Evolutionary conservation across 2,797 vertebrate genomes (phyloP), one percentile per base, ranked within the genome.

Genomic region (Lophius americanus): DNA sequence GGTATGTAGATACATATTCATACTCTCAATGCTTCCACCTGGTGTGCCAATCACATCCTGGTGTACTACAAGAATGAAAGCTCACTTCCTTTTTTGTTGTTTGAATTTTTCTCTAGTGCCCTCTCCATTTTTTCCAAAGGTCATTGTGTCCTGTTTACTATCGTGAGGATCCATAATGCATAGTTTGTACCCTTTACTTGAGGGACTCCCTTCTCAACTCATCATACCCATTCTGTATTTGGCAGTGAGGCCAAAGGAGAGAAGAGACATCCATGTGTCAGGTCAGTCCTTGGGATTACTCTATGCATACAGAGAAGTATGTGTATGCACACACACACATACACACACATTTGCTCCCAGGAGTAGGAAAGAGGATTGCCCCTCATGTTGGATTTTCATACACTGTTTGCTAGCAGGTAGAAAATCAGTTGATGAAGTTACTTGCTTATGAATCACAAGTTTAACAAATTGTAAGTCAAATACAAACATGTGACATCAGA

Each of bases 101-200:
- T 10, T 3, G 10, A 44, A 44, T 12, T 84, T 79, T 79, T 64
- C 51, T 78, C 68, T 57, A 37, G 75, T 73, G 63, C 59, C 63
- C 62, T 62, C 65, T 69, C 70, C 41, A 51, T 61, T 53, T 70
- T 78, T 77, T 76, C 44, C 49, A 80, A 66, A 84, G 89, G 90
- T 92, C 88, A 89, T 3, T 32, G 60, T 83, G 81, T 90, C 75
- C 68, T 85, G 75, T 90, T 93, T 91, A 90, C 88, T 60, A 84
- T 82, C 79, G 85, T 86, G 85, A 62, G 59, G 63, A 87, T 86
- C 77, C 89, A 91, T 89, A 91, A 89, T 90, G 87, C 79, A 86
- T 88, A 76, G 69, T 60, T 73, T 68, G 70, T 83, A 78, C 62
- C 66, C 58, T 91, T 88, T 89, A 88, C 90, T 85, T 83, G 54